Evolutionary conservation across 2,888 invertebrate species (phyloP), one percentile per base, ranked within the genome.

Genomic region (Apoda limacodes): DNA sequence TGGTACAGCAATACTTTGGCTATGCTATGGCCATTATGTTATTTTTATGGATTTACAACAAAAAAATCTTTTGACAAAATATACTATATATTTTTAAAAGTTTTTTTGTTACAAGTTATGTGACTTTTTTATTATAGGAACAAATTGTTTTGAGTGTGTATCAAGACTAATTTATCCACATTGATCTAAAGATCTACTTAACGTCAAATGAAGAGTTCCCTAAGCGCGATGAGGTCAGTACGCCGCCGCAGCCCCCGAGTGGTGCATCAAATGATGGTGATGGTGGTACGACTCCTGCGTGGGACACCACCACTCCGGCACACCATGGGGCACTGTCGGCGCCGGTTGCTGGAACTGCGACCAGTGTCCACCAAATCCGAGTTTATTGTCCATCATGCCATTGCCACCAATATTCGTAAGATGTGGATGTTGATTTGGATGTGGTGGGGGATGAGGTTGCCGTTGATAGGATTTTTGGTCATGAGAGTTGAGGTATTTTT

Each of bases 331-430:
- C 30, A 87, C 83, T 6, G 86, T 82, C 34, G 90, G 87, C 29
- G 87, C 83, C 19, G 89, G 87, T 49, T 89, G 88, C 39, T 89
- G 88, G 56, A 82, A 80, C 48, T 81, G 76, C 39, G 82, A 72
- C 66, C 89, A 88, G 63, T 92, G 92, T 48, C 92, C 91, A 32
- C 92, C 88, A 69, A 93, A 76, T 3, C 75, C 75, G 9, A 76
- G 44, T 43, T 78, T 78, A 44, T 78, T 78, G 28, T 78, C 76
- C 71, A 75, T 69, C 24, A 69, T 60, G n/a, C 90, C 90, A 46
- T 92, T 89, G 57, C 93, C 74, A 3, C 76, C 65, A 6, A 78
- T 60, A 30, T 78, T 76, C 2, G 78, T 75, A 23, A 76, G 41
- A 35, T 75, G 75, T 9, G 69, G 60, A 12, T 60, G 60, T 40